phyloP scores from a whole-genome alignment of 2,113 vertebrate genomes.

The Speoplatyrhinus poulsoni region DNA sequence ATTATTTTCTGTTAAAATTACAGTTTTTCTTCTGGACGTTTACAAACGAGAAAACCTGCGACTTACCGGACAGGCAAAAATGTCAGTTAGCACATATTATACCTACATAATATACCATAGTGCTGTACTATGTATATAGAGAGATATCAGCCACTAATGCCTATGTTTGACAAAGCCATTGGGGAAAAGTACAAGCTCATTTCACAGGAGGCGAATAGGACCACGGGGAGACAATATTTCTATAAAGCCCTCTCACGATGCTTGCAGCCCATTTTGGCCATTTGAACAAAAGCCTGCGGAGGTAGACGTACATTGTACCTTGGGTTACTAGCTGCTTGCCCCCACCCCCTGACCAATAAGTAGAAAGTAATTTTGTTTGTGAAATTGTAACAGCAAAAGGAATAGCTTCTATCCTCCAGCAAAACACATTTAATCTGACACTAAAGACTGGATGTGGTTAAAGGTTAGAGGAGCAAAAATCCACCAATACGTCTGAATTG shows the following conservation, averaged over 20 bases:
- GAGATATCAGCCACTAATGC: no score
- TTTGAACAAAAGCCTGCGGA: constrained; percentile 72
- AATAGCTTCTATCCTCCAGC: constrained; percentile 79
- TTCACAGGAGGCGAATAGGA: constrained; percentile 62
- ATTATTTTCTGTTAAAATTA: not conserved
- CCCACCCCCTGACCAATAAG: constrained; percentile 78
- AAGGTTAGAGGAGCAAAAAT: constrained; percentile 89
- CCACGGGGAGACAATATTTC: constrained; percentile 57
- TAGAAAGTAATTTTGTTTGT: constrained; percentile 76
- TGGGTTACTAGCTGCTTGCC: constrained; percentile 78
- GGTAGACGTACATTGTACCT: constrained; percentile 76
- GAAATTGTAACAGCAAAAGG: constrained; percentile 65
- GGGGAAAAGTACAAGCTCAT: constrained; percentile 62
- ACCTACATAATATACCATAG: not conserved
- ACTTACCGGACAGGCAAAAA: not conserved
- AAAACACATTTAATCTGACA: constrained; percentile 81
- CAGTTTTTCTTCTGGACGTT: not conserved
- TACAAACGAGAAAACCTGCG: no score
- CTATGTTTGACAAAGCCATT: not conserved
- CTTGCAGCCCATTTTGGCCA: constrained; percentile 70
- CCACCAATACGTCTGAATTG: constrained; percentile 82
- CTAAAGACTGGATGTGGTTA: constrained; percentile 79
- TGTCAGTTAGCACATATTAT: not conserved
- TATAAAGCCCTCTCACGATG: constrained; percentile 74
- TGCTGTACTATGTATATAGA: not conserved